Evolutionary conservation across 1,140 invertebrate species (phyloP), one percentile per base, ranked within the genome.

Genomic region (Acromyrmex echinatior): DNA sequence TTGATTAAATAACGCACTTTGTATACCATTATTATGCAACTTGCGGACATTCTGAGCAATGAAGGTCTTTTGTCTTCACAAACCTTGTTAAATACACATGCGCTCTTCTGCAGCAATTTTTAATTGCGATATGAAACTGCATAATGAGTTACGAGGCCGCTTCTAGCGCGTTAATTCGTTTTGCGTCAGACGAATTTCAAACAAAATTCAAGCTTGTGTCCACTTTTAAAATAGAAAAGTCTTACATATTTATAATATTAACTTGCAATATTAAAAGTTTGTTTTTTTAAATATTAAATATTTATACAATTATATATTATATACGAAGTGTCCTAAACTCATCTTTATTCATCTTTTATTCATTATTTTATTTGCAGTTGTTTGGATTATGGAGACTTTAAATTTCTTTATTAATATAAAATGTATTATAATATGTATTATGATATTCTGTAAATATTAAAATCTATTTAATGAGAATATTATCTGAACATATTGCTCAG

Each of bases 121-220:
- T 84, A 84, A 84, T 84, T 84, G 39, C 56, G 39, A 84, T 84
- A 63, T 84, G 25, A 84, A 84, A 81, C 79, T 81, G 65, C 12
- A 62, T 62, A 74, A 84, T 84, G 80, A 84, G 70, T 25, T 60
- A 66, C 51, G 35, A 25, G 31, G 14, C 16, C 35, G 51, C 66
- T 73, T 62, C 12, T 51, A 74, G n/a, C 28, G 39, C 56, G 25
- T 84, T 76, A 84, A 84, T 62, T 74, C 39, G 14, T 74, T 51
- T 74, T 73, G n/a, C 21, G 51, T 71, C 53, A 25, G 12, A 31
- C 35, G 5, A 73, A 82, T 82, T 73, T 74, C 68, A 82, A 74
- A 74, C 16, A 16, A 39, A 39, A 66, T 66, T 66, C 58, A 62
- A 28, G 39, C 35, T 56, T 71, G 63, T 51, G 70, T 49, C 53